These are phyloP conservation scores for Philonicus albiceps DNA, from an alignment of 2,888 invertebrate genomes.

Conservation along the genomic window DNA sequence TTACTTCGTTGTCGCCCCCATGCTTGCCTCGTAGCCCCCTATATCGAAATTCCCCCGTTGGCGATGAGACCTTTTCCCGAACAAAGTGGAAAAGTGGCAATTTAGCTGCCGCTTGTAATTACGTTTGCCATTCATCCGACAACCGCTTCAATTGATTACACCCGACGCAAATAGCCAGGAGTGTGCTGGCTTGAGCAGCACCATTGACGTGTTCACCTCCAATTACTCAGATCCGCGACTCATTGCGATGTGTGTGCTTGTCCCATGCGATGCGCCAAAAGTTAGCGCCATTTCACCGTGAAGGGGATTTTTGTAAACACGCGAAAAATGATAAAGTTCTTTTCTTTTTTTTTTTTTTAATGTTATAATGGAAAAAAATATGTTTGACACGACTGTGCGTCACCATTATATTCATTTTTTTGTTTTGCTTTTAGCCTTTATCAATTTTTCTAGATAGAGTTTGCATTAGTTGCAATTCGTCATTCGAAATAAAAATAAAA, in stretches of 20 bases:
- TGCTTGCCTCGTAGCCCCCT: not conserved
- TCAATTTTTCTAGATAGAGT: not conserved
- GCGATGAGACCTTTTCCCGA: constrained; percentile 23
- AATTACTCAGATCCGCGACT: not conserved
- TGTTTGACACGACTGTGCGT: not conserved
- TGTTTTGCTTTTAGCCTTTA: not conserved
- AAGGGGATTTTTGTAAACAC: not conserved
- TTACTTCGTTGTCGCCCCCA: not conserved
- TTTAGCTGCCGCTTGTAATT: constrained; percentile 40
- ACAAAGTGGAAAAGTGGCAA: constrained; percentile 30
- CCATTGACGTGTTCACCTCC: not conserved
- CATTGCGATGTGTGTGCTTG: not conserved
- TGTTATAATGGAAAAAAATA: not conserved
- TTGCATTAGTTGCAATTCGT: not conserved
- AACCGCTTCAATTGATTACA: constrained; percentile 32
- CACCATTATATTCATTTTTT: not conserved
- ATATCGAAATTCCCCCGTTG: not conserved
- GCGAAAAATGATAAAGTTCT: not conserved
- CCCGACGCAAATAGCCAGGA: not conserved
- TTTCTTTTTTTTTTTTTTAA: not conserved
- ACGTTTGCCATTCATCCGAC: constrained; percentile 33
- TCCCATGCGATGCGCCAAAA: not conserved
- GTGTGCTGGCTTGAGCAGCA: not conserved
- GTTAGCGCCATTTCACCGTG: not conserved
- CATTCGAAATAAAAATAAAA: not conserved